Conservation (phyloP, 2,888 invertebrate species). For the Drosophila cracens region DNA sequence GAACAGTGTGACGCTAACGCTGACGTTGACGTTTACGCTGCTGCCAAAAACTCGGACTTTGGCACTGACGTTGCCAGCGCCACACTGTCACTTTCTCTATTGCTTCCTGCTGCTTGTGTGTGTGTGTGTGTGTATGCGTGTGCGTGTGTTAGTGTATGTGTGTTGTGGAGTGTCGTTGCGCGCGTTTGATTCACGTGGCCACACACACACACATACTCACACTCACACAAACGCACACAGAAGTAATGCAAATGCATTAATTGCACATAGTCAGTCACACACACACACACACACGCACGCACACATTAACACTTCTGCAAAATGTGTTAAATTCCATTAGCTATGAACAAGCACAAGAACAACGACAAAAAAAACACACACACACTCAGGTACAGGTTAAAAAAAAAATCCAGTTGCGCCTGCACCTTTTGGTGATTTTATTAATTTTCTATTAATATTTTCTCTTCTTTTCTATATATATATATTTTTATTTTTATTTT, state of each 20-base stretch:
- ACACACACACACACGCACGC: conserved; percentile 27
- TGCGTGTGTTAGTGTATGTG: conserved; percentile 5
- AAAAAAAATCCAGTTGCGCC: conserved; percentile 22
- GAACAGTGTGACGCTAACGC: conserved; percentile 26
- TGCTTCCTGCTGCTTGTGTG: conserved; percentile 16
- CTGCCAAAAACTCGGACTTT: conserved; percentile 39
- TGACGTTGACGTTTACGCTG: conserved; percentile 21
- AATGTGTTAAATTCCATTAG: conserved; percentile 17
- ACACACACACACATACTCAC: conserved; percentile 49
- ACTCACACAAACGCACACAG: conserved; percentile 20
- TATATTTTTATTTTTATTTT: conserved; percentile 1
- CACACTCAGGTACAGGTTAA: conserved; percentile 21
- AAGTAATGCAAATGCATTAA: conserved; percentile 47
- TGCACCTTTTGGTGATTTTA: conserved; percentile 8
- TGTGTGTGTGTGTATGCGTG: conserved; percentile 5
- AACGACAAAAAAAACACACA: conserved; percentile 15
- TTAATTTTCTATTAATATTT: conserved; percentile 9
- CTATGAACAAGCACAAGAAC: background rate
- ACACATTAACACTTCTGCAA: conserved; percentile 20
- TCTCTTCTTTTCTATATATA: background rate
- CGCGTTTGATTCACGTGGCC: conserved; percentile 76
- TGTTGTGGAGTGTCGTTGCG: conserved; percentile 58
- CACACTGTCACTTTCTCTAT: conserved; percentile 64
- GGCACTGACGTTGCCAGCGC: conserved; percentile 29
- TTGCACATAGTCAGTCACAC: conserved; percentile 25